Percentiles rank a stretch among this genome's conserved stretches.
phyloP scores from a whole-genome alignment of 2,888 invertebrate genomes.

The Eupithecia subfuscata region DNA sequence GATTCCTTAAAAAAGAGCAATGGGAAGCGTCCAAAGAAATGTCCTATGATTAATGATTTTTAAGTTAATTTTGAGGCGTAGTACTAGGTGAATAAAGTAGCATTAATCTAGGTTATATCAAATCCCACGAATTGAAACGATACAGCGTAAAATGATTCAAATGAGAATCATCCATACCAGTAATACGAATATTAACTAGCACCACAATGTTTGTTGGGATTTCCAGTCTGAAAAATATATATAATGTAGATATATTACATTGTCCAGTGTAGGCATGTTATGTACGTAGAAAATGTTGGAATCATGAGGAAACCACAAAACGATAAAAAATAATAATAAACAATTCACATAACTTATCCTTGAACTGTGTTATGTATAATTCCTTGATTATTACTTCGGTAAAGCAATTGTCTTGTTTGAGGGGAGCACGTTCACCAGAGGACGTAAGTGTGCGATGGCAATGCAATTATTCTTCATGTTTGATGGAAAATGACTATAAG shows the following conservation, averaged over 20 bases:
- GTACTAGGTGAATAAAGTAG: neutral
- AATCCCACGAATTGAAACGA: neutral
- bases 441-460: neutral
- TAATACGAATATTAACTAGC: neutral
- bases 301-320: slow-evolving; percentile 34
- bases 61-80: neutral
- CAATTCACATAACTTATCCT: slow-evolving; percentile 22
- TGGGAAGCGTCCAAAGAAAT: neutral
- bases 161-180: neutral
- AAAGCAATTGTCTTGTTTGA: neutral
- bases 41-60: neutral
- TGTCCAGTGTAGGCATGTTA: neutral
- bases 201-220: slow-evolving; percentile 5
- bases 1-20: neutral
- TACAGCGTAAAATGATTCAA: neutral
- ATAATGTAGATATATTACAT: neutral
- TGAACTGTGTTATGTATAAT: slow-evolving; percentile 24
- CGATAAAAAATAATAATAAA: slow-evolving; percentile 14
- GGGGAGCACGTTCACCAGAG: neutral
- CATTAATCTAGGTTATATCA: neutral
- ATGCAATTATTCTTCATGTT: neutral
- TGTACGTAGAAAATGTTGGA: neutral
- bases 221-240: slow-evolving; percentile 13
- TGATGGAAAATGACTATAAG: too few species aligned
- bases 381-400: slow-evolving; percentile 12